phyloP scores from a whole-genome alignment of 2,113 vertebrate species.

The Pycnonotus jocosus region DNA sequence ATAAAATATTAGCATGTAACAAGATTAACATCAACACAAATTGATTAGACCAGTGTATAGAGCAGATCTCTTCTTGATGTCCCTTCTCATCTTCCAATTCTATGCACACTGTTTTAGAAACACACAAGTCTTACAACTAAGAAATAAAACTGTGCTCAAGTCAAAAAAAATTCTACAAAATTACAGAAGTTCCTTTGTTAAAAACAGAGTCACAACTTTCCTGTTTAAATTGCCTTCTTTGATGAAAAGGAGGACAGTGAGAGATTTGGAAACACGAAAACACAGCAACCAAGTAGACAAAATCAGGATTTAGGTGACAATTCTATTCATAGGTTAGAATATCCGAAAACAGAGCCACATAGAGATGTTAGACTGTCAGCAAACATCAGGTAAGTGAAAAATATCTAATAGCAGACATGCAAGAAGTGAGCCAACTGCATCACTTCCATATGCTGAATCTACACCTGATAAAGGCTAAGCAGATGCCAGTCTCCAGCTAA shows the following conservation, averaged over 20 bases:
- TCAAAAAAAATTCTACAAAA: neutral
- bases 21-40: neutral
- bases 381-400: neutral
- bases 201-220: neutral
- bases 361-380: neutral
- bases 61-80: neutral
- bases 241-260: neutral
- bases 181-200: neutral
- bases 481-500: neutral
- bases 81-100: neutral
- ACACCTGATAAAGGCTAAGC: neutral
- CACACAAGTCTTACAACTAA: fast-evolving
- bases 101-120: neutral
- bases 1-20: neutral
- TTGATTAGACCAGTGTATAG: neutral
- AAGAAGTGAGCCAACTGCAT: neutral
- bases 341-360: neutral
- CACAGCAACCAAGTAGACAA: neutral
- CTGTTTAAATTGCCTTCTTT: neutral
- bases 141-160: neutral
- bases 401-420: neutral
- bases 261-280: neutral
- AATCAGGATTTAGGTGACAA: neutral
- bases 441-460: neutral
- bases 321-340: neutral